Base-by-base conservation (phyloP, 2,113 vertebrate species). In the Bubo scandiacus region DNA sequence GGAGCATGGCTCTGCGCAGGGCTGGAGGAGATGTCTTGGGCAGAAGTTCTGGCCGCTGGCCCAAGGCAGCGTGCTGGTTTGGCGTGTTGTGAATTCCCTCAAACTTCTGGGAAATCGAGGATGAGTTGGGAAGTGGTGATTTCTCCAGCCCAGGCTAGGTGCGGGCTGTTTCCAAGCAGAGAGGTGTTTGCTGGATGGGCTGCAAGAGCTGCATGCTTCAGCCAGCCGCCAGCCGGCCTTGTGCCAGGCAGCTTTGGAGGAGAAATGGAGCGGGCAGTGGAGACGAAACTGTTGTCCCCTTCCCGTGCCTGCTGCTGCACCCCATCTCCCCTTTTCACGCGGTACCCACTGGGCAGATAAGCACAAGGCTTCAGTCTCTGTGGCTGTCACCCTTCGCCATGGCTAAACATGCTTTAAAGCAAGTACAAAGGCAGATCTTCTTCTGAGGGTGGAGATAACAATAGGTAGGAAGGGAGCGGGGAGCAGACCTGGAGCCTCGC, bases 371-470 rank as follows among this genome's bases (percentile, higher is more conserved):
- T 80, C 51, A 12, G 36, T 30, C 86, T 91, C 81, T 1, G 4
- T 38, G 40, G 21, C 54, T 47, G 65, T 52, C 71, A 57, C 57
- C 21, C 86, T 91, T 84, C 10, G 1, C 90, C 65, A 26, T 19
- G 66, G 73, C 61, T 81, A 80, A 95, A 52, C 38, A 29, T 2
- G 4, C 51, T 66, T 63, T 57, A 79, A 86, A 94, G 74, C 2
- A 0, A 54, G 29, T 11, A 71, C 51, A 87, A 67, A 95, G 67
- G 58, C 70, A 71, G 86, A 83, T 97, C 67, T 36, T 84, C 85
- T 88, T 84, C 83, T 67, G 77, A 90, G 71, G 87, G 45, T 14
- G 14, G 72, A 86, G 95, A 88, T 92, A 70, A 97, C 74, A 86
- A 54, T 51, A 62, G 87, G 83, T 81, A 29, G 70, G 66, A 63